phyloP scores from a whole-genome alignment of 2,797 vertebrate species.

The Anguilla obscura region DNA sequence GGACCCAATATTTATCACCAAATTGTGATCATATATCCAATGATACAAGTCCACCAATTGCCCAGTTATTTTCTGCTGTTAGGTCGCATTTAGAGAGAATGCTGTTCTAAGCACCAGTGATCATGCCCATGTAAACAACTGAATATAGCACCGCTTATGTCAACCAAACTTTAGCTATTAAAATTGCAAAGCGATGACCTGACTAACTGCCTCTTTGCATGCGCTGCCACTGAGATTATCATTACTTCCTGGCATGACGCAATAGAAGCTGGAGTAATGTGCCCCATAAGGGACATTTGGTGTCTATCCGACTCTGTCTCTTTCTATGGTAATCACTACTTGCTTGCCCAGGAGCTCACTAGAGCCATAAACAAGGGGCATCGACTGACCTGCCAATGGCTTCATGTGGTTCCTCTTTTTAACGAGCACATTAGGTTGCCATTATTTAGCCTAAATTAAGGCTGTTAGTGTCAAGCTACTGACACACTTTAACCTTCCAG shows the following conservation, averaged over 20 bases:
- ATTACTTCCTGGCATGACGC: neutral
- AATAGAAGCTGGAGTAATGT: neutral
- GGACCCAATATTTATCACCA: no score
- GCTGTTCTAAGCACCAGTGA: neutral
- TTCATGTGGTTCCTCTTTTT: conserved; percentile 6
- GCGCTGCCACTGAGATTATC: neutral
- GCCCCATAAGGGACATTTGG: neutral
- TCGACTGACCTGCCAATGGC: conserved; percentile 11
- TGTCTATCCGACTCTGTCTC: neutral
- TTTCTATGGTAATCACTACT: neutral
- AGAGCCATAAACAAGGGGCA: conserved; percentile 5
- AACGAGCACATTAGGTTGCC: conserved; percentile 11
- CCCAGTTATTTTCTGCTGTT: neutral
- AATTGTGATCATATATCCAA: no score
- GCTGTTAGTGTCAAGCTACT: neutral
- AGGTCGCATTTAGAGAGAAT: neutral
- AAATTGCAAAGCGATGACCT: neutral
- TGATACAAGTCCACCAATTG: no score
- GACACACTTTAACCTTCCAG: neutral
- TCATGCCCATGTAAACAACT: neutral
- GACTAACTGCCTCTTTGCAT: neutral
- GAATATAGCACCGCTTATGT: neutral
- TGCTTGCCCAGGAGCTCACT: conserved; percentile 4
- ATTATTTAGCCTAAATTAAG: conserved; percentile 16
- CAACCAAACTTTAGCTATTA: neutral